Base-by-base conservation (phyloP, 2,888 invertebrate genomes). In the Drosophila anomalipes region DNA sequence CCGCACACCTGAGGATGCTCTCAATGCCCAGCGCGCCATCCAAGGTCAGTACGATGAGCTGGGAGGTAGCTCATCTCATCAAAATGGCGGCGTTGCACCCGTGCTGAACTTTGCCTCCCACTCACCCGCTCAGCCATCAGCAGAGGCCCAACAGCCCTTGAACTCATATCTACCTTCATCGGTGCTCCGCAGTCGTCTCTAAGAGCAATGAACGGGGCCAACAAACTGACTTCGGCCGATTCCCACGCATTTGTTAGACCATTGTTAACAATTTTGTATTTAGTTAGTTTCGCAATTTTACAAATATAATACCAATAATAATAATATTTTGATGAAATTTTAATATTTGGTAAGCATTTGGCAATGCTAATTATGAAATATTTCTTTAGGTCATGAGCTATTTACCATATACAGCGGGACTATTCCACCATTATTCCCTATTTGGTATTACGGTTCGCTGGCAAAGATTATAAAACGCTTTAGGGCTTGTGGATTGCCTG, bases 1-100 rank as follows among this genome's bases (percentile, higher is more conserved):
- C 73, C 91, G 91, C 67, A 93, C 92, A 0, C 77, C 82, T 9
- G 86, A 91, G 74, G 93, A 93, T 79, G 93, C 93, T 12, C 70
- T 73, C 57, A 89, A 92, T 52, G 93, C 93, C 0, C 93, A 93
- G 68, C 86, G 77, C 9, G 71, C 86, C 30, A 93, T 93, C 49
- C 92, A 92, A 82, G 70, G 70, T 0, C 91, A 93, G 65, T 92
- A 93, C 54, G 92, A 92, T 66, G 73, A 84, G 33, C 66, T 90
- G 35, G 91, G 90, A 4, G 92, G 93, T 28, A 66, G 76, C 35
- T 77, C 90, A 2, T 74, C 81, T 22, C 69, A 82, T 12, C 83
- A 81, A 37, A 74, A 91, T 66, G 92, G 91, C 16, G 93, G 93
- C 5, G 80, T 91, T 16, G 92, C 91, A n/a, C 85, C 91, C 6